Evolutionary conservation across 2,113 vertebrate genomes (phyloP).

Genomic region (Dromaius novaehollandiae): DNA sequence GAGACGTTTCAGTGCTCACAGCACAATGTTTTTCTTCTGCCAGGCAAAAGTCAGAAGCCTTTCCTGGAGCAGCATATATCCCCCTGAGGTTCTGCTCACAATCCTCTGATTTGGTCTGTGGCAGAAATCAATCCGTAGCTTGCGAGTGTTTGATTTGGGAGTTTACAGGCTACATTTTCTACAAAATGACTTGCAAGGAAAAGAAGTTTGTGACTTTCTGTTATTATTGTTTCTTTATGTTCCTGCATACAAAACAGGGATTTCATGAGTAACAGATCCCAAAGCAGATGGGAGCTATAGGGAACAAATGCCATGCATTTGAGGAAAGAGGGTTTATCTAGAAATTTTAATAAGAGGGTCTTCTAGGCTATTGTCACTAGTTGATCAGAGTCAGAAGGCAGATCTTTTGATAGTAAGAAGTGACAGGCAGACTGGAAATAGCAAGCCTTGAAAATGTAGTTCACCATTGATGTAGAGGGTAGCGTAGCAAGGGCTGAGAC

Average conservation of each 20-base stretch:
- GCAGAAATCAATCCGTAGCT: background rate
- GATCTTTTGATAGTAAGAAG: constrained; percentile 39
- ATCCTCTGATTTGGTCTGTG: background rate
- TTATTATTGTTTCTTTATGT: background rate
- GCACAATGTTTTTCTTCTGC: background rate
- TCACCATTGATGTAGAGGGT: constrained; percentile 1
- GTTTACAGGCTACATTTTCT: background rate
- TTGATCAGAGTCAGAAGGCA: constrained; percentile 8
- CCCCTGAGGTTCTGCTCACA: background rate
- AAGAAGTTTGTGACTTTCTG: background rate
- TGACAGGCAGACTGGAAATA: constrained; percentile 46
- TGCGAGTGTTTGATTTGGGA: background rate
- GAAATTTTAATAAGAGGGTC: constrained; percentile 14
- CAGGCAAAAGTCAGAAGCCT: background rate
- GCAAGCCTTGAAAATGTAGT: constrained; percentile 19
- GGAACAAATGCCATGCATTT: background rate
- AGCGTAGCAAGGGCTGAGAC: background rate
- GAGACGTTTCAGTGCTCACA: background rate
- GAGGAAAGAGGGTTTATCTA: background rate
- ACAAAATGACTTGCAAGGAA: background rate
- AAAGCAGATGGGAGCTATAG: background rate
- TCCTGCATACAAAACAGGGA: background rate
- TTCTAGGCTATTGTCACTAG: constrained; percentile 40
- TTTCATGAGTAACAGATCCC: background rate
- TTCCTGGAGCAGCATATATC: background rate